Conservation (phyloP, 2,113 vertebrate species). For the Micronycteris hirsuta region DNA sequence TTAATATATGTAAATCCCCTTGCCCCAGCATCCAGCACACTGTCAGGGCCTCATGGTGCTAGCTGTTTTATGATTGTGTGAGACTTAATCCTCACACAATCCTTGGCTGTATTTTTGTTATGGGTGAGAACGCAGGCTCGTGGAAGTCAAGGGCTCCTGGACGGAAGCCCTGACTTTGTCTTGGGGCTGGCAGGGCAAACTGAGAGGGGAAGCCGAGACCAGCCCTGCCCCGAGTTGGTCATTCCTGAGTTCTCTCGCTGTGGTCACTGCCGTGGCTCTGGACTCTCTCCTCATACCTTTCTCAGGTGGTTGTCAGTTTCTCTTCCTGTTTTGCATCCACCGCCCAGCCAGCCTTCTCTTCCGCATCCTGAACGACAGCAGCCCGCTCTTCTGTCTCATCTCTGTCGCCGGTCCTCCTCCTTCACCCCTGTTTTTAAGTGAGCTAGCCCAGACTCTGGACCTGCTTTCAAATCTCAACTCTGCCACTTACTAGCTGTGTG, state of each 20-base stretch:
- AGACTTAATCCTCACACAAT: background rate
- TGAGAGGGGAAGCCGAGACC: background rate
- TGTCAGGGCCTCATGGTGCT: background rate
- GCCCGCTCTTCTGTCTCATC: background rate
- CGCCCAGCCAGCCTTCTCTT: background rate
- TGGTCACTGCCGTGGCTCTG: fast-evolving
- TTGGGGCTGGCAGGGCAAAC: background rate
- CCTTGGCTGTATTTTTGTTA: background rate
- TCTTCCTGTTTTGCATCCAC: background rate
- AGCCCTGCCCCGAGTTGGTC: background rate
- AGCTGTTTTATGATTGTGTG: background rate
- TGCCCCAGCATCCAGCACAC: background rate
- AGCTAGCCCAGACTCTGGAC: background rate
- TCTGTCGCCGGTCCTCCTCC: background rate
- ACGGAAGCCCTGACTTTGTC: background rate
- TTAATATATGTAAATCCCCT: background rate
- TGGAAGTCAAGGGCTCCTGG: background rate
- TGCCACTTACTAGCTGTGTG: background rate
- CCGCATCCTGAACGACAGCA: background rate
- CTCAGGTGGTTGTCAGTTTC: background rate
- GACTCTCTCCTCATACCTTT: background rate
- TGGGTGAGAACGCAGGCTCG: background rate
- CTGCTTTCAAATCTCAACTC: background rate
- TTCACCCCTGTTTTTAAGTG: background rate
- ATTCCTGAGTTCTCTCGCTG: background rate